A percentile compares a stretch with the other conserved stretches of the same genome.
These are phyloP conservation scores for Indicator indicator DNA, from an alignment of 2,113 vertebrate species.

Conservation along the genomic window DNA sequence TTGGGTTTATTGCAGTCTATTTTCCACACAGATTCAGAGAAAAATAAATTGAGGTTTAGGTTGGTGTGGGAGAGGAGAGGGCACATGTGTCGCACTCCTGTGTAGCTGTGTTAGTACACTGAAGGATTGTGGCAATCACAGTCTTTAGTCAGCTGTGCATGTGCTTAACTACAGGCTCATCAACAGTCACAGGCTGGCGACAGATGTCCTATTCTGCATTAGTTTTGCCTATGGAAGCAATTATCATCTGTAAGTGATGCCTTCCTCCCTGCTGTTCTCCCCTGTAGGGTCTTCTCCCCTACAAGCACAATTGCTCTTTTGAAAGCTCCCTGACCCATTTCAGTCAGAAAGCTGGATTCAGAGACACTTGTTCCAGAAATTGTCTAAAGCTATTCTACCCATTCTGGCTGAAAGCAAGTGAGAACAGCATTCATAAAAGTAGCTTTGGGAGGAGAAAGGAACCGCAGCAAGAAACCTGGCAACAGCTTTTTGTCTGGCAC, in stretches of 20 bases:
- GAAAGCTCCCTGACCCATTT: background rate
- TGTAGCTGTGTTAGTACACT: background rate
- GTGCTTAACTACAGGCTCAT: background rate
- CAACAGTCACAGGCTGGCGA: background rate
- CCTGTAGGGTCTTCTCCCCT: background rate
- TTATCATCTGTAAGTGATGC: background rate
- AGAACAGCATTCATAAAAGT: background rate
- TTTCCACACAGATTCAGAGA: background rate
- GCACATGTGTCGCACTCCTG: background rate
- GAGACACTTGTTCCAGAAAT: background rate
- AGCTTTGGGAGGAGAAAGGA: background rate
- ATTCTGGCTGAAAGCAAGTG: background rate
- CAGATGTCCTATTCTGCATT: background rate
- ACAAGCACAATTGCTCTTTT: background rate
- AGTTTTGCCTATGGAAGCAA: background rate
- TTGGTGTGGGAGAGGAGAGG: background rate
- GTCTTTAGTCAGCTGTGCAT: background rate
- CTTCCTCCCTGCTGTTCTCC: background rate
- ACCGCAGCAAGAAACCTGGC: background rate
- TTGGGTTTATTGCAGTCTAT: background rate
- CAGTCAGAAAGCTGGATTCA: background rate
- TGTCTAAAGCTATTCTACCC: background rate
- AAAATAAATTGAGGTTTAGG: background rate
- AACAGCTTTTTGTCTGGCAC: background rate
- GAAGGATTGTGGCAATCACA: background rate